Evolutionary conservation across 2,113 vertebrate genomes (phyloP).

Genomic region (Salvator merianae): DNA sequence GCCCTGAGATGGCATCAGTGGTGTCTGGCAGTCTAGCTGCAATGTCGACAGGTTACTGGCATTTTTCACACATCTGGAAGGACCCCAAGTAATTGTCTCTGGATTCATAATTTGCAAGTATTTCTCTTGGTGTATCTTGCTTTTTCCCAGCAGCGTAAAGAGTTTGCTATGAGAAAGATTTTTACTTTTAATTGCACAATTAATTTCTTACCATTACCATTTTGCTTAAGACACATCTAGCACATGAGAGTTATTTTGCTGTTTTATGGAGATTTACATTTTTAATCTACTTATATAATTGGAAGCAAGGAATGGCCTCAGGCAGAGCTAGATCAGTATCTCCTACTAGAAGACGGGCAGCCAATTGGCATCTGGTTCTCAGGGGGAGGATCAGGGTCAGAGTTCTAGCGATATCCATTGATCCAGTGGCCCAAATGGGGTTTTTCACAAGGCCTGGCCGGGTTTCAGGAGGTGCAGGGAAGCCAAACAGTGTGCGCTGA

Average conservation of each 20-base stretch:
- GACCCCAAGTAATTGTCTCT: no score
- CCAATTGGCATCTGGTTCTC: slow-evolving; percentile 13
- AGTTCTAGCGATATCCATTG: slow-evolving; percentile 5
- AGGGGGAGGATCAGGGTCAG: slow-evolving; percentile 27
- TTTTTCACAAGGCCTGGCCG: neutral
- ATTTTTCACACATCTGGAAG: no score
- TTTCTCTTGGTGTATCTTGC: no score
- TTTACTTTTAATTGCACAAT: neutral
- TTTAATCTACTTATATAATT: neutral
- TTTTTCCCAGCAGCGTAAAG: no score
- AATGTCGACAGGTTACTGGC: no score
- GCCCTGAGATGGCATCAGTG: no score
- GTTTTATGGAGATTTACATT: neutral
- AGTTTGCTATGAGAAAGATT: neutral
- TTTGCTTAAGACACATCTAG: no score
- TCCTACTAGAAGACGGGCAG: neutral
- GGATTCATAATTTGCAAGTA: no score
- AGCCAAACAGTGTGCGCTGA: neutral
- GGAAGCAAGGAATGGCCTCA: neutral
- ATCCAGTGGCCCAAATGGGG: neutral
- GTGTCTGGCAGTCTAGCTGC: no score
- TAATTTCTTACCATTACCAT: no score
- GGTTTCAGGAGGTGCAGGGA: neutral
- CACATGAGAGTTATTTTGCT: neutral
- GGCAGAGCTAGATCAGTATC: neutral